Base-by-base conservation (phyloP, 1,140 invertebrate genomes). In the Acromyrmex heyeri region DNA sequence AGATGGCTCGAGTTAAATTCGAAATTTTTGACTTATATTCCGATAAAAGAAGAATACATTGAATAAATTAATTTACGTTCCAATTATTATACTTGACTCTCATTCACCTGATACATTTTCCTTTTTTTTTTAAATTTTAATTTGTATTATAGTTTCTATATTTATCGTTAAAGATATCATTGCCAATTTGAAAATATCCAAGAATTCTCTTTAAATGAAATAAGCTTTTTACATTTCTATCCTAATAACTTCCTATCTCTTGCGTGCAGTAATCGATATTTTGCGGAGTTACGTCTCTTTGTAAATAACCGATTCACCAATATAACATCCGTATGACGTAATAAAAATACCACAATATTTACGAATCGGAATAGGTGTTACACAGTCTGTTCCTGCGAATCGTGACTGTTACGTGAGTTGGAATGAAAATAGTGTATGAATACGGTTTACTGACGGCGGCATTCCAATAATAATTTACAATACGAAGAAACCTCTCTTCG, bases 401-500 rank as follows among this genome's bases (percentile, higher is more conserved):
- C 24, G 64, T 59, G 44, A 55, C 50, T 64, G 38, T 62, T 83
- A 30, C 44, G 67, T 65, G 57, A 24, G 38, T 6, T 38, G 62
- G 62, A 55, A 65, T 53, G 73, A 79, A 59, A 86, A 69, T 78
- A 57, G 38, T 34, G 53, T 30, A n/a, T 44, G 62, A 78, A 59
- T 69, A 69, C 62, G 48, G 55, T 65, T 76, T 85, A 76, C 38
- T 21, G 70, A 38, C 82, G 50, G 3, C 62, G 53, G 64, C 75
- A 86, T 86, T 86, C 85, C 76, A 50, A 65, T 78, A 79, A 67
- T 79, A 79, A 69, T 59, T 55, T 34, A 79, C 75, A 86, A 77
- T 72, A 57, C 72, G 57, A 24, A 55, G 64, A 81, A 82, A 82
- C 59, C n/a, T 62, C 34, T 67, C 57, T 21, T 48, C 64, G 53